Evolutionary conservation across 2,888 invertebrate genomes (phyloP), one percentile per base, ranked within the genome.

Genomic region (Rhogogaster chlorosoma): DNA sequence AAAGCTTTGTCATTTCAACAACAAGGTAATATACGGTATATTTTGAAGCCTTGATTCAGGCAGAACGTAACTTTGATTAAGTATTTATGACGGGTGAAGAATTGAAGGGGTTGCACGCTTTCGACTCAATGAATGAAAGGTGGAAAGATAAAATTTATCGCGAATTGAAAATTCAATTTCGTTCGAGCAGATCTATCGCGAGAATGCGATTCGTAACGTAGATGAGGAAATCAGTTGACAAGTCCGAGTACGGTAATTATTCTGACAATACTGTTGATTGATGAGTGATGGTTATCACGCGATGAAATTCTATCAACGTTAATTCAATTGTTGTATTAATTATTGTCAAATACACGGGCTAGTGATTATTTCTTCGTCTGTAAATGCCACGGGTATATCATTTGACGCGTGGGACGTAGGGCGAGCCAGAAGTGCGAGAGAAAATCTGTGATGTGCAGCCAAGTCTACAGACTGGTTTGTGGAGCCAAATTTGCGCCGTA

Each of bases 401-500:
- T 77, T 53, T 18, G 53, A 29, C 18, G 49, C 32, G 29, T 77
- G 9, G 29, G n/a, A 18, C 49, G 29, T 18, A 53, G 18, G 22
- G 22, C 22, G 71, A 18, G 18, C 5, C 9, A 53, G 49, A 49
- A n/a, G 26, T 38, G 45, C 49, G 45, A 32, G 45, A 77, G 77
- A 80, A 80, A 61, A 61, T 57, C 38, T 61, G 80, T 61, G 61
- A 80, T 49, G 61, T 57, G 57, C 77, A 77, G 80, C 80, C 61
- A 61, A 80, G 80, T 80, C 49, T 38, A 49, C 53, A 77, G 26
- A 77, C 75, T 57, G 57, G 32, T 78, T 36, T 57, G 32, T 61
- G 22, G 80, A 61, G 80, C 80, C 38, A 80, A 80, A 80, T 80
- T 80, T 61, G 57, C 57, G 61, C 61, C 61, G 36, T 36, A 80